phyloP scores from a whole-genome alignment of 2,113 vertebrate species.

The Periophthalmodon schlosseri region DNA sequence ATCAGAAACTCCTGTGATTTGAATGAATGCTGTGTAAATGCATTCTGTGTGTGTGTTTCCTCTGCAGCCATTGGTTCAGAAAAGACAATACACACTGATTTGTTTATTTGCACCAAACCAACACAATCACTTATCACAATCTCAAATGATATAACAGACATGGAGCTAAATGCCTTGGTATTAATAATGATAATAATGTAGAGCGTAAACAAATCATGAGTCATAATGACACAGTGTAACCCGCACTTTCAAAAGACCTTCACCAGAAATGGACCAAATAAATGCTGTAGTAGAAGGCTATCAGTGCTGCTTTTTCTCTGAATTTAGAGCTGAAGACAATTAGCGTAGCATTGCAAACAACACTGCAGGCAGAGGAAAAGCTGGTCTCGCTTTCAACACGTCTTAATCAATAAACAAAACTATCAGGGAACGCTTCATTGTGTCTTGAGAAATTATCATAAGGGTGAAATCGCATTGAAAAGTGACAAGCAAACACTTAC shows the following conservation, averaged over 20 bases:
- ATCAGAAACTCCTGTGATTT: too few species aligned
- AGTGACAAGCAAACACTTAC: slow-evolving; percentile 28
- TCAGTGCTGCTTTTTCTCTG: neutral
- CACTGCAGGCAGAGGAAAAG: slow-evolving; percentile 7
- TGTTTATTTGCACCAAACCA: neutral
- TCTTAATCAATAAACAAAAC: slow-evolving; percentile 11
- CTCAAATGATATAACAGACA: neutral
- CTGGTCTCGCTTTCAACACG: neutral
- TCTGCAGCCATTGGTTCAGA: too few species aligned
- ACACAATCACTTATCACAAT: neutral
- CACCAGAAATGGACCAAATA: neutral
- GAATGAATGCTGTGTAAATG: neutral
- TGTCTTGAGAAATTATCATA: slow-evolving; percentile 10
- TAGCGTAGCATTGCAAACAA: neutral
- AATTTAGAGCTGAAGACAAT: neutral
- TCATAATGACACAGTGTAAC: neutral
- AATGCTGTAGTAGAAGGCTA: neutral
- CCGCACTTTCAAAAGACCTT: neutral
- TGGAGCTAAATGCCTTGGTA: neutral
- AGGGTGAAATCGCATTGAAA: slow-evolving; percentile 26
- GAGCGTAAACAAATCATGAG: neutral
- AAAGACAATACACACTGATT: neutral
- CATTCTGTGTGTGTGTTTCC: neutral
- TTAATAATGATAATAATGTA: neutral
- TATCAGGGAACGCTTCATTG: neutral